Evolutionary conservation across 2,113 vertebrate species (phyloP), one percentile per base, ranked within the genome.

Genomic region (Rutilus rutilus): DNA sequence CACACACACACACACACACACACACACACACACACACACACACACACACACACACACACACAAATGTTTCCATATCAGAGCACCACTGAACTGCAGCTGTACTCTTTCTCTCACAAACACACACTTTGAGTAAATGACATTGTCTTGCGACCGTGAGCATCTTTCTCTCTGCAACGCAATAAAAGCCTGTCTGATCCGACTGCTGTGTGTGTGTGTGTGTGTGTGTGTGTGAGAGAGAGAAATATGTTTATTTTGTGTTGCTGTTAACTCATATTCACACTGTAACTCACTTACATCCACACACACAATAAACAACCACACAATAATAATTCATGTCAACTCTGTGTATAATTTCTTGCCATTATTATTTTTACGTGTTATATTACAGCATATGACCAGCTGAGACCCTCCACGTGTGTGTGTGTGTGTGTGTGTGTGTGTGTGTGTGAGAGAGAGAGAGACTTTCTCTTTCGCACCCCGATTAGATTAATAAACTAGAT

Each of bases 321-420:
- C 7, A 6, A 4, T 78, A 78, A 85, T 78, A 36, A 54, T 54
- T 85, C 62, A 85, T 79, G 75, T 69, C 30, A 19, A 78, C 42
- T 50, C 45, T 36, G 5, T 6, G 19, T 76, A 78, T 67, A 69
- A 85, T 78, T 79, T 69, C 75, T 42, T 52, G 45, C 15, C 60
- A 15, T 67, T 85, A 78, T 85, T 79, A 78, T 57, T 85, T 78
- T 57, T 78, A 36, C 19, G 27, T 21, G 45, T 42, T 78, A 67
- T 85, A 85, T 85, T 85, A 78, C 45, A 79, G 89, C 81, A 77
- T 82, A 60, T 6, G 81, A 90, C 90, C 91, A 88, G 83, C 85
- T 86, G 52, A 36, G 33, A 10, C 78, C 50, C 65, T n/a, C 6
- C 15, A 54, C 5, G 2, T 64, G 10, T 36, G 45, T 57, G 84